These are phyloP conservation scores for Argyrosomus regius DNA, from an alignment of 2,797 vertebrate genomes.

Conservation along the genomic window DNA sequence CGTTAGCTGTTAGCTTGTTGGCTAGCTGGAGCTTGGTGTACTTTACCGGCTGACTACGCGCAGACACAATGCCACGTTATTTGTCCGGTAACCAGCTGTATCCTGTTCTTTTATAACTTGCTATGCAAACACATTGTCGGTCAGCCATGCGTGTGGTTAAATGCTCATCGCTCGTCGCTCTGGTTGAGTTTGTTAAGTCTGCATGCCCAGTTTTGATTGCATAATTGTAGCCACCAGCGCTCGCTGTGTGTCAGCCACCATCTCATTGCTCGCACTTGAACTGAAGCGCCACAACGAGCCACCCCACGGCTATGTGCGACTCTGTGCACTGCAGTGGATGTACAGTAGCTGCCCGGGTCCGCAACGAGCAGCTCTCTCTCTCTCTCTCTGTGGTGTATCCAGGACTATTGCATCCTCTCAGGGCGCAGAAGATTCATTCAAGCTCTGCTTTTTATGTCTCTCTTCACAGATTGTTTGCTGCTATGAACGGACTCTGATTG, in stretches of 20 bases:
- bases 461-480: constrained; percentile 54
- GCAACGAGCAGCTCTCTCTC: constrained; percentile 33
- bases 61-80: neutral
- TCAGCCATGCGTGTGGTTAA: neutral
- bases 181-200: constrained; percentile 29
- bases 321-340: constrained; percentile 45
- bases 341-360: constrained; percentile 30
- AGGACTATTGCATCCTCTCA: neutral
- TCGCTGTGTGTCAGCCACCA: constrained; percentile 66
- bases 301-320: constrained; percentile 51
- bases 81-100: neutral
- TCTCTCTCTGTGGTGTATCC: neutral
- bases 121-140: constrained; percentile 1
- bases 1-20: constrained; percentile 67
- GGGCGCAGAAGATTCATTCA: constrained; percentile 7
- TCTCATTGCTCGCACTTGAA: constrained; percentile 66
- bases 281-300: constrained; percentile 42
- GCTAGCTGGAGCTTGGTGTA: constrained; percentile 31
- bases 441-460: constrained; percentile 5
- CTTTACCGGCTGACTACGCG: neutral
- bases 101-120: neutral
- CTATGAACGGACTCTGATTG: constrained; percentile 58
- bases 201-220: constrained; percentile 60
- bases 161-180: constrained; percentile 6
- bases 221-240: constrained; percentile 72